phyloP scores from a whole-genome alignment of 2,797 vertebrate genomes.

The Rhabdophis nuchalis region DNA sequence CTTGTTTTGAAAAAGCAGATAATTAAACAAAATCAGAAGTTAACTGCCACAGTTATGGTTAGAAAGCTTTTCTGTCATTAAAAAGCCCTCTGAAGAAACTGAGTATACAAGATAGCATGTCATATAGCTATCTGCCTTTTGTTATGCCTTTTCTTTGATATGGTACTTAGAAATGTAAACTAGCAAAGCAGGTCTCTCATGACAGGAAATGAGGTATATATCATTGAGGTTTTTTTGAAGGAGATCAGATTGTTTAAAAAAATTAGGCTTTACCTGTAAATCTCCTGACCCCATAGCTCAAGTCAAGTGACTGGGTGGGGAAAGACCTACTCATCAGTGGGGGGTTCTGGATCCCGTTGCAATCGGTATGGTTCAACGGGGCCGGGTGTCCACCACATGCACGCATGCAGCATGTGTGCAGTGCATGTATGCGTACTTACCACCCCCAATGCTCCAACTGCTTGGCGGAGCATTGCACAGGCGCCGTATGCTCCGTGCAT shows the following conservation, averaged over 20 bases:
- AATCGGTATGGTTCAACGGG: too few species aligned
- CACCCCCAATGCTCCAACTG: too few species aligned
- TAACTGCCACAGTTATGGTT: not conserved
- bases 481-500: too few species aligned
- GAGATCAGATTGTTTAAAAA: not conserved
- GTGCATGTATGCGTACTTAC: too few species aligned
- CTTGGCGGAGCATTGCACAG: too few species aligned
- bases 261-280: not conserved
- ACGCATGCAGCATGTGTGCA: too few species aligned
- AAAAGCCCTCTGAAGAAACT: not conserved
- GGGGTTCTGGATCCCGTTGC: too few species aligned
- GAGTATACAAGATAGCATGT: not conserved
- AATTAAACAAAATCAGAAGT: not conserved
- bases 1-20: not conserved
- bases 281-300: not conserved
- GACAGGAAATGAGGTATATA: rapidly evolving
- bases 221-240: not conserved
- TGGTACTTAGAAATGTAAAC: slow-evolving; percentile 4
- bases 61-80: slow-evolving; percentile 2
- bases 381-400: too few species aligned
- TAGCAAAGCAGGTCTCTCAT: not conserved
- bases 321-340: not conserved
- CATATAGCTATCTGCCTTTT: not conserved
- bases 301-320: not conserved
- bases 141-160: not conserved